A percentile compares a stretch with the other conserved stretches of the same genome.
These are phyloP conservation scores for Micronisus gabar DNA, from an alignment of 2,113 vertebrate genomes.

Conservation along the genomic window DNA sequence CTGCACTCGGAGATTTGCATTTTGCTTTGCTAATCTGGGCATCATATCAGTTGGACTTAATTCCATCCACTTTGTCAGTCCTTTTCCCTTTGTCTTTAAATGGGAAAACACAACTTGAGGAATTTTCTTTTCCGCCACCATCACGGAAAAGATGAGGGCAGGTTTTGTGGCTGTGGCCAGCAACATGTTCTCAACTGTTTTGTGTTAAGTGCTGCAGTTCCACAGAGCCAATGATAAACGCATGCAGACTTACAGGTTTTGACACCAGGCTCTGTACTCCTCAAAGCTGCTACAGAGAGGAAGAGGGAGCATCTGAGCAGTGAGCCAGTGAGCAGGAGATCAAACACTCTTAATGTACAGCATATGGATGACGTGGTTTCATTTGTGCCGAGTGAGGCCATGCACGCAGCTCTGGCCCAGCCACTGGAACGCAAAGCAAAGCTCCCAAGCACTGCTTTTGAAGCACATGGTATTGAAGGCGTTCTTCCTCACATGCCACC, in stretches of 20 bases:
- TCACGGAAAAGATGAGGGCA: not conserved
- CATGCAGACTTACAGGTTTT: not conserved
- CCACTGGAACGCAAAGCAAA: not conserved
- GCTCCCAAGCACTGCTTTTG: not conserved
- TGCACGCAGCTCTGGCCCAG: not conserved
- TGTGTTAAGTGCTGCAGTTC: not conserved
- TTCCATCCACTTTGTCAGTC: not conserved
- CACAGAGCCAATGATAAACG: not conserved
- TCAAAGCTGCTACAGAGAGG: not conserved
- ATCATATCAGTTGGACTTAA: not conserved
- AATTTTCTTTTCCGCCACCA: not conserved
- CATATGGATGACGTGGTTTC: conserved; percentile 43
- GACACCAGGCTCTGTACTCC: not conserved
- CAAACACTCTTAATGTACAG: conserved; percentile 10
- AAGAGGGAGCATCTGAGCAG: not conserved
- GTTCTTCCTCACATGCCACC: not conserved
- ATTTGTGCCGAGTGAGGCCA: not conserved
- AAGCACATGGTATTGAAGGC: not conserved
- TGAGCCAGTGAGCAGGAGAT: not conserved
- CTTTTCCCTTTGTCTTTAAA: not conserved
- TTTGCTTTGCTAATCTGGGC: not conserved
- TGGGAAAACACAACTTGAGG: not conserved
- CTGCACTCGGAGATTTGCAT: not conserved
- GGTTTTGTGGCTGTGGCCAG: not conserved
- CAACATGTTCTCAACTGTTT: not conserved